These are phyloP conservation scores for Oopsacas minuta DNA, from an alignment of 37 sponge, comb jelly and placozoan species.

Conservation along the genomic window DNA sequence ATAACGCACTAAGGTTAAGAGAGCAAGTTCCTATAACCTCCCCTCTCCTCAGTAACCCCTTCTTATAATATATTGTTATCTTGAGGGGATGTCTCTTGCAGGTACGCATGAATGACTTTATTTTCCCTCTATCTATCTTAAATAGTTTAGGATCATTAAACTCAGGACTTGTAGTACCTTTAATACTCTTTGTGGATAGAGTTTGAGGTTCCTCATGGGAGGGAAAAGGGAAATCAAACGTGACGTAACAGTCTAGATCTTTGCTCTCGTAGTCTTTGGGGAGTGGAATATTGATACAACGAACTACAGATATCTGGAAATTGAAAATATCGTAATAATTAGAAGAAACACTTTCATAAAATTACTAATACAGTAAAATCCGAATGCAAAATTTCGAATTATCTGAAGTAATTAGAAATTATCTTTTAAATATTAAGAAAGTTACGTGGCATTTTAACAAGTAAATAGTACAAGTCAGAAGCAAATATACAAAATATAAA, in stretches of 20 bases:
- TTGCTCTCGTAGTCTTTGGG: conserved; percentile 49
- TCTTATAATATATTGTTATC: conserved; percentile 34
- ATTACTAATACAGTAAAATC: too few species aligned
- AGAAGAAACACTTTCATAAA: too few species aligned
- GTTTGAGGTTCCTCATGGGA: conserved; percentile 38
- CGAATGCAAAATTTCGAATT: too few species aligned
- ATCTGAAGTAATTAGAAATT: too few species aligned
- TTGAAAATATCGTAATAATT: too few species aligned
- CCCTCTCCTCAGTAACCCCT: conserved; percentile 30
- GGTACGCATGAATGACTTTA: conserved; percentile 36
- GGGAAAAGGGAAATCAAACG: conserved; percentile 80
- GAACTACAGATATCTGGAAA: conserved; percentile 45
- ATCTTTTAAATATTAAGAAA: too few species aligned
- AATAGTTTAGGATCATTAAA: conserved; percentile 40
- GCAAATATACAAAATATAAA: too few species aligned
- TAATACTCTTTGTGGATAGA: conserved; percentile 25
- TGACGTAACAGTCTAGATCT: conserved; percentile 63
- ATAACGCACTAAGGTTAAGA: neutral
- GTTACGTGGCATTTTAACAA: neutral
- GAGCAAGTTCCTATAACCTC: conserved; percentile 1
- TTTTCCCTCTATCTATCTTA: conserved; percentile 63
- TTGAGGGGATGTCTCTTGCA: conserved; percentile 60
- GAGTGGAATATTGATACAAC: conserved; percentile 36
- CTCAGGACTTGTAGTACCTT: conserved; percentile 44
- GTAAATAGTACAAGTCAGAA: neutral